phyloP scores from a whole-genome alignment of 2,113 vertebrate genomes.

The Sorex araneus region DNA sequence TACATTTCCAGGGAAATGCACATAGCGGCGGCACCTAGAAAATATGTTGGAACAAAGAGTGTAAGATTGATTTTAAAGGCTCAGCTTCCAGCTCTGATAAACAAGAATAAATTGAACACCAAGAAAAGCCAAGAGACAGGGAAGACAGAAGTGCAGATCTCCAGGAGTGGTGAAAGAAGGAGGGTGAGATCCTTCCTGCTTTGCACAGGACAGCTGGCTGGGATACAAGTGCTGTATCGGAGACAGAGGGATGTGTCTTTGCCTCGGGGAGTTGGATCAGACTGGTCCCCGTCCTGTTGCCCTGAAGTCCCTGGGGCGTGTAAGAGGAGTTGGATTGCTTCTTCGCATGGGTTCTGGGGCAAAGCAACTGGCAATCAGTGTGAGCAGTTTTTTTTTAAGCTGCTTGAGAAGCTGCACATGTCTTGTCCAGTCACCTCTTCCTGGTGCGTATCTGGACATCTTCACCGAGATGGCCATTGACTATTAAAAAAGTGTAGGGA shows the following conservation, averaged over 20 bases:
- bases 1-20: background rate
- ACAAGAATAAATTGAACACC: background rate
- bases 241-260: background rate
- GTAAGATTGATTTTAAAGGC: background rate
- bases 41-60: background rate
- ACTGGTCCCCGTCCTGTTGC: fast-evolving
- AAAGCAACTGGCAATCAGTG: background rate
- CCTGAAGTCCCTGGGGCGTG: fast-evolving
- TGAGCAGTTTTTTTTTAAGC: background rate
- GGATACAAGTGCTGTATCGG: fast-evolving
- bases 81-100: background rate
- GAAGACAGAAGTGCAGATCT: background rate
- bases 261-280: background rate
- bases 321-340: background rate
- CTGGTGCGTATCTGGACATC: background rate
- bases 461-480: background rate
- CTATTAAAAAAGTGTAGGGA: background rate
- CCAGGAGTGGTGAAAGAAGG: background rate
- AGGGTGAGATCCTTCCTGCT: background rate
- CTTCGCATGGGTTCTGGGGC: fast-evolving
- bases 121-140: background rate
- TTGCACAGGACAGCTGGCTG: background rate
- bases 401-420: fast-evolving
- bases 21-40: background rate
- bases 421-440: background rate